Conservation (phyloP, 2,797 vertebrate genomes). For the Neostethus bicornis region DNA sequence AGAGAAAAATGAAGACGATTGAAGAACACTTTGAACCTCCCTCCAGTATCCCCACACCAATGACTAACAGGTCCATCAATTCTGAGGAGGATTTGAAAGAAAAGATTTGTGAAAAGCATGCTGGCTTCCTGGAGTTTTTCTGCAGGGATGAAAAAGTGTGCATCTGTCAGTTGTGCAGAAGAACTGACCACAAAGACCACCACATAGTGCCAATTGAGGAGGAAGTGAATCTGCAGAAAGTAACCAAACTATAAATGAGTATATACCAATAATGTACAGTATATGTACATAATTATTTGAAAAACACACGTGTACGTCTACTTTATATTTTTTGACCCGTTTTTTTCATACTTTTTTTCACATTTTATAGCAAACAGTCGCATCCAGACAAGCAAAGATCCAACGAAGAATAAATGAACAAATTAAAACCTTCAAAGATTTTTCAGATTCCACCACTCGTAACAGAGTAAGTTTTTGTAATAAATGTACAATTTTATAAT, state of each 20-base stretch:
- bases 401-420: slow-evolving; percentile 45
- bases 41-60: slow-evolving; percentile 37
- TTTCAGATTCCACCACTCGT: slow-evolving; percentile 9
- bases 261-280: no score
- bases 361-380: slow-evolving; percentile 44
- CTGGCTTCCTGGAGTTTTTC: slow-evolving; percentile 52
- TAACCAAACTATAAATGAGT: no score
- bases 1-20: slow-evolving; percentile 18
- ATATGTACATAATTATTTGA: no score
- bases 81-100: slow-evolving; percentile 46
- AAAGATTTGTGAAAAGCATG: slow-evolving; percentile 54
- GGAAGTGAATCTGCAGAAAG: slow-evolving; percentile 47
- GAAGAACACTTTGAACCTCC: slow-evolving; percentile 59
- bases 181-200: slow-evolving; percentile 56
- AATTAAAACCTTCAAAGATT: slow-evolving; percentile 41
- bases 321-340: no score
- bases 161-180: slow-evolving; percentile 57
- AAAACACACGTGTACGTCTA: no score
- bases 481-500: neutral
- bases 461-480: slow-evolving; percentile 34
- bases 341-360: neutral
- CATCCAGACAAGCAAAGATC: slow-evolving; percentile 25
- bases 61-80: slow-evolving; percentile 51
- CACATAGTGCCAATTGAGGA: slow-evolving; percentile 41
- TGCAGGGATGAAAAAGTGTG: slow-evolving; percentile 49